phyloP scores from a whole-genome alignment of 2,113 vertebrate genomes.

The Anhinga anhinga region DNA sequence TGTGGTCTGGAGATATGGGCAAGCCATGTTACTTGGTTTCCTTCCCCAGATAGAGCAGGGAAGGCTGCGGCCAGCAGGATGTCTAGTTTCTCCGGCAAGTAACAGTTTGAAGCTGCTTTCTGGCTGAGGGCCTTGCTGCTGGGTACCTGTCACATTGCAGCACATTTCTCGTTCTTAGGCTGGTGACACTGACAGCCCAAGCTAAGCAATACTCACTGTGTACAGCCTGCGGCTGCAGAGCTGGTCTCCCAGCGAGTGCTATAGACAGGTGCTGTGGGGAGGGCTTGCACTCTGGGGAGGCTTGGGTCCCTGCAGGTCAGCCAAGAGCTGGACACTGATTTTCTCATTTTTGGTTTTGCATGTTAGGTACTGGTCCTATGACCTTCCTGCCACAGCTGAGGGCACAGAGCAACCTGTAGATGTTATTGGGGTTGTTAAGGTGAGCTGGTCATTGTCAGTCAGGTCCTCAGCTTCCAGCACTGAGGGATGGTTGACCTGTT shows the following conservation, averaged over 20 bases:
- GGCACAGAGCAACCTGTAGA: not conserved
- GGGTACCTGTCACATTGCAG: not conserved
- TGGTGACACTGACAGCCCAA: not conserved
- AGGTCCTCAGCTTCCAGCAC: not conserved
- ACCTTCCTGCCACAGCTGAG: not conserved
- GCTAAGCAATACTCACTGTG: rapidly evolving
- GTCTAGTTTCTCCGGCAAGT: not conserved
- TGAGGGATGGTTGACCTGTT: not conserved
- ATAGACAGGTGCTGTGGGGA: not conserved
- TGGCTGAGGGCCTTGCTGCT: not conserved
- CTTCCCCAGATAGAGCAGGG: not conserved
- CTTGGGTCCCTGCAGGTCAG: not conserved
- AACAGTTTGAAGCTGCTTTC: not conserved
- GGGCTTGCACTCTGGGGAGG: not conserved
- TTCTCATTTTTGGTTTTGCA: not conserved
- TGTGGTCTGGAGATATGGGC: not conserved
- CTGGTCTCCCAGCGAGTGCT: rapidly evolving
- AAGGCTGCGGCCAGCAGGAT: not conserved
- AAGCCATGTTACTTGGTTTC: not conserved
- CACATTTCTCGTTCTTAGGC: not conserved
- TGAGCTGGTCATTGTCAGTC: not conserved
- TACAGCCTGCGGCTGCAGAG: not conserved
- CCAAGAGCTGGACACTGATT: rapidly evolving
- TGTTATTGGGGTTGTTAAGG: not conserved
- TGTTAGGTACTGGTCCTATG: not conserved